Conservation (phyloP, 2,797 vertebrate species). For the Arctocebus calabarensis region DNA sequence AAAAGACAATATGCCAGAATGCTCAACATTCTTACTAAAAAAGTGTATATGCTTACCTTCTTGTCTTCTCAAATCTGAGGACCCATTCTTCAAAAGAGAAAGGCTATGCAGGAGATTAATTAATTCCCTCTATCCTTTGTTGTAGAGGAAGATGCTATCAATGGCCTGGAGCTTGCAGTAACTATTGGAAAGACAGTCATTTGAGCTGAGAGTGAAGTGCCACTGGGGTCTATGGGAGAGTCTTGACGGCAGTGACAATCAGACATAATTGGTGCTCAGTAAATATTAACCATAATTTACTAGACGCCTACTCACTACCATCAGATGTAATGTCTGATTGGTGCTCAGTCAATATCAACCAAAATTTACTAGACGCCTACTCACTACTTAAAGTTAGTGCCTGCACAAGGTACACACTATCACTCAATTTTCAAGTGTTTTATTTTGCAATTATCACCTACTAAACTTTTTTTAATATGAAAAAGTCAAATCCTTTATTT, state of each 20-base stretch:
- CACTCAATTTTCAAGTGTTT: background rate
- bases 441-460: background rate
- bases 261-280: background rate
- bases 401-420: background rate
- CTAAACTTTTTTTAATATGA: background rate
- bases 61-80: background rate
- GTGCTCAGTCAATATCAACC: background rate
- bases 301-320: background rate
- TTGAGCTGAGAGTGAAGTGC: background rate
- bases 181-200: background rate
- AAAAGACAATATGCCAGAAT: background rate
- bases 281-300: background rate
- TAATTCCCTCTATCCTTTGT: background rate
- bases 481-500: too few species aligned
- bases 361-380: background rate
- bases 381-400: background rate
- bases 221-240: background rate
- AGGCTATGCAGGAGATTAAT: background rate
- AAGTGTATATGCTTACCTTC: background rate
- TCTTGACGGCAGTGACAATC: background rate
- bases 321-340: background rate
- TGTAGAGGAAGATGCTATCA: background rate
- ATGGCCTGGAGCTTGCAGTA: too few species aligned
- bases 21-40: background rate
- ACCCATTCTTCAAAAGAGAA: background rate